Percentiles rank a stretch among this genome's conserved stretches.
phyloP scores from a whole-genome alignment of 2,113 vertebrate genomes.

The Engraulis encrasicolus region DNA sequence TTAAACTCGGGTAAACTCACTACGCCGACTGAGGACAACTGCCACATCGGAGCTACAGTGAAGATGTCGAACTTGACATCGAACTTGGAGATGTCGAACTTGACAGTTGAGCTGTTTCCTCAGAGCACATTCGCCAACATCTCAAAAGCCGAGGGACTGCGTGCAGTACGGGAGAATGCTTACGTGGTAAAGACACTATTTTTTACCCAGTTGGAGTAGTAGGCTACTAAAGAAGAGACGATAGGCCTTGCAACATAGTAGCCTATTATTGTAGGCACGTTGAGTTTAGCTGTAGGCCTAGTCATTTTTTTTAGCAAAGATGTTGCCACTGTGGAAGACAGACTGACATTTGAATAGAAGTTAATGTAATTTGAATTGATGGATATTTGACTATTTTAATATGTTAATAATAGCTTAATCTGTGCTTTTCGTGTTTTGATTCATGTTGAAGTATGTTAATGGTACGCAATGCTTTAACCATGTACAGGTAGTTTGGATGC shows the following conservation, averaged over 20 bases:
- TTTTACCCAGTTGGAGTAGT: no score
- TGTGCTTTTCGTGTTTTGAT: background rate
- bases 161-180: background rate
- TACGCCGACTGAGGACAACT: background rate
- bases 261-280: background rate
- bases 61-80: background rate
- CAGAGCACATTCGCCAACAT: background rate
- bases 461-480: no score
- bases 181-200: slow-evolving; percentile 7
- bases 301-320: background rate
- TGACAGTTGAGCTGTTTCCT: background rate
- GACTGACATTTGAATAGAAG: background rate
- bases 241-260: no score
- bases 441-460: no score
- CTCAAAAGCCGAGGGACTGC: background rate
- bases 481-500: no score
- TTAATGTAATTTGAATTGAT: background rate
- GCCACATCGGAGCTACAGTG: background rate
- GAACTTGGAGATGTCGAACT: background rate
- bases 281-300: background rate
- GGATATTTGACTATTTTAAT: background rate
- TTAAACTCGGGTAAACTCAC: background rate
- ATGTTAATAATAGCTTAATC: background rate
- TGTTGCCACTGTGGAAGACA: background rate
- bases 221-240: no score